Conservation (phyloP, 2,797 vertebrate genomes). For the Gymnothorax reevesii region DNA sequence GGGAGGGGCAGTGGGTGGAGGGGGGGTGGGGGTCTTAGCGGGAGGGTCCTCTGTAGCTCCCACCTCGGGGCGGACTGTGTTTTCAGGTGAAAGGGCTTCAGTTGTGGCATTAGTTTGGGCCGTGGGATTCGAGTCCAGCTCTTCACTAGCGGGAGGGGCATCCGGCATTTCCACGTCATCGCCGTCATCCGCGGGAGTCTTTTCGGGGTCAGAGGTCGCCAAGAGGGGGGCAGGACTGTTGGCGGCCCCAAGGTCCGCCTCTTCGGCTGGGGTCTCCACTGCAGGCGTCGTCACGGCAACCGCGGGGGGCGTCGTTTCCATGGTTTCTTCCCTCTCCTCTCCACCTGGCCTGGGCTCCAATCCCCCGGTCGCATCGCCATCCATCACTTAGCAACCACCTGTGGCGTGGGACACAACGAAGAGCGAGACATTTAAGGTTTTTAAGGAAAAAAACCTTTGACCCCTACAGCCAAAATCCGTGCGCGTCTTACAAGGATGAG, state of each 20-base stretch:
- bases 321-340: constrained; percentile 50
- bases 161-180: constrained; percentile 94
- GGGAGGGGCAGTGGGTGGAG: not conserved
- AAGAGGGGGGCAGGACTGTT: constrained; percentile 38
- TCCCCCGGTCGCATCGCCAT: constrained; percentile 75
- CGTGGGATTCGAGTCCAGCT: constrained; percentile 35
- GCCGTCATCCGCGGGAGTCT: constrained; percentile 79
- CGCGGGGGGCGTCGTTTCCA: constrained; percentile 75
- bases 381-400: constrained; percentile 88
- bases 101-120: constrained; percentile 47
- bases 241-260: constrained; percentile 72
- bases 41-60: constrained; percentile 60
- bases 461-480: no score
- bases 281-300: constrained; percentile 79
- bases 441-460: no score
- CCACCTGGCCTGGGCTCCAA: constrained; percentile 73
- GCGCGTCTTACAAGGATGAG: no score
- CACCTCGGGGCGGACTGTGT: constrained; percentile 74
- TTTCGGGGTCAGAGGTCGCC: constrained; percentile 74
- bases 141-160: constrained; percentile 67
- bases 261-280: constrained; percentile 76
- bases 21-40: constrained; percentile 55
- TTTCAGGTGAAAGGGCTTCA: constrained; percentile 61
- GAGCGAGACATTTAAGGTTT: no score
- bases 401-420: constrained; percentile 45